A percentile compares a stretch with the other conserved stretches of the same genome.
These are phyloP conservation scores for Plebejus argus DNA, from an alignment of 2,888 invertebrate species.

Conservation along the genomic window DNA sequence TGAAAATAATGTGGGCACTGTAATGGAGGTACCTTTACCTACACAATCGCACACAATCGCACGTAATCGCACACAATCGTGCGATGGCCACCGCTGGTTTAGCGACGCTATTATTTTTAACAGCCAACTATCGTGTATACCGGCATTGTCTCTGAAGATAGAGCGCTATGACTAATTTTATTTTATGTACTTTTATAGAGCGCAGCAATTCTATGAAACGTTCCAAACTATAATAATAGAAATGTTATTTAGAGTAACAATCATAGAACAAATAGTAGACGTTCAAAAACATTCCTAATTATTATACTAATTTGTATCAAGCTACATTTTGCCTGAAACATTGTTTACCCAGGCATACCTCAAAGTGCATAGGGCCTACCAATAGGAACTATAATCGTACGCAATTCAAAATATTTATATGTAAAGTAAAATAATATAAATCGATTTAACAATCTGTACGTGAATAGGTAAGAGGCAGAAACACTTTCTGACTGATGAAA, in stretches of 20 bases:
- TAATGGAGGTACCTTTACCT: constrained; percentile 56
- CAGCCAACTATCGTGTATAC: constrained; percentile 40
- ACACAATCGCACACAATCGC: constrained; percentile 60
- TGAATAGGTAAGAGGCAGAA: not conserved
- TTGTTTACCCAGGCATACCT: too few species aligned
- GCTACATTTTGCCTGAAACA: too few species aligned
- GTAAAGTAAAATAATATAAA: too few species aligned
- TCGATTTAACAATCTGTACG: too few species aligned
- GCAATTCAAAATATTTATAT: too few species aligned
- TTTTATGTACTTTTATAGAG: constrained; percentile 19
- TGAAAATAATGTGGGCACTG: constrained; percentile 63
- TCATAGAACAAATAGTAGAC: not conserved
- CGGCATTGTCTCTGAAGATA: constrained; percentile 32
- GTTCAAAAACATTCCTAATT: too few species aligned
- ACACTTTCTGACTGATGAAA: not conserved
- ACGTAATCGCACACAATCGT: constrained; percentile 55
- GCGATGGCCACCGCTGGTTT: constrained; percentile 47
- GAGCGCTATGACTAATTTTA: constrained; percentile 23
- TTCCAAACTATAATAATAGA: not conserved
- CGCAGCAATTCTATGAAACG: not conserved
- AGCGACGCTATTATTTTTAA: constrained; percentile 46
- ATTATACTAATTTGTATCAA: too few species aligned
- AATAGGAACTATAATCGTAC: too few species aligned
- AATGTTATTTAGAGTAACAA: not conserved
- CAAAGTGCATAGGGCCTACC: too few species aligned